phyloP scores from a whole-genome alignment of 2,888 invertebrate genomes.

The Drosophila phalerata region DNA sequence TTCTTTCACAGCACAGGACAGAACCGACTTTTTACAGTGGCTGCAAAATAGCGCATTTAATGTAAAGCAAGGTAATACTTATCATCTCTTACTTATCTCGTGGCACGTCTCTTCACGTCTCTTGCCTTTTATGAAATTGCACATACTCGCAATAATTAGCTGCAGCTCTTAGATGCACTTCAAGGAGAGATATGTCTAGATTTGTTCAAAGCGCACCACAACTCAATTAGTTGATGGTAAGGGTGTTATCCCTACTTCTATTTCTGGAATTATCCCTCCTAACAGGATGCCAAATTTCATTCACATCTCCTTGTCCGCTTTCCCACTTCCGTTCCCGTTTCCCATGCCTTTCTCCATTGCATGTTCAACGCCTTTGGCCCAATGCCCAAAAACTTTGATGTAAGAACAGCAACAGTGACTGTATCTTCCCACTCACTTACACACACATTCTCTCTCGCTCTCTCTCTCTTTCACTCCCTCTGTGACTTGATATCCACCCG shows the following conservation, averaged over 20 bases:
- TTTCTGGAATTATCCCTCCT: background rate
- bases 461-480: too few species aligned
- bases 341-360: background rate
- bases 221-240: slow-evolving; percentile 43
- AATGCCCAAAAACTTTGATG: slow-evolving; percentile 47
- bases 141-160: slow-evolving; percentile 14
- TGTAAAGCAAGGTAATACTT: background rate
- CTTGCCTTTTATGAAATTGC: background rate
- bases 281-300: slow-evolving; percentile 10
- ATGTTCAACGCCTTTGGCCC: slow-evolving; percentile 39
- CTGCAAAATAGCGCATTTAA: background rate
- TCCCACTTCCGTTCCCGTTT: background rate
- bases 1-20: too few species aligned
- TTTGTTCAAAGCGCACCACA: slow-evolving; percentile 25
- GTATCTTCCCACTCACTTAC: background rate
- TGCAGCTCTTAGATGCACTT: slow-evolving; percentile 14
- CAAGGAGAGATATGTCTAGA: slow-evolving; percentile 21
- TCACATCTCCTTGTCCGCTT: background rate
- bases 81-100: background rate
- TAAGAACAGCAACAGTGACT: slow-evolving; percentile 25
- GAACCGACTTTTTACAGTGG: too few species aligned
- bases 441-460: too few species aligned
- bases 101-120: background rate
- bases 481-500: background rate
- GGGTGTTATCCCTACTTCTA: background rate